Evolutionary conservation across 1,140 invertebrate species (phyloP).

Genomic region (Drosophila bifasciata): DNA sequence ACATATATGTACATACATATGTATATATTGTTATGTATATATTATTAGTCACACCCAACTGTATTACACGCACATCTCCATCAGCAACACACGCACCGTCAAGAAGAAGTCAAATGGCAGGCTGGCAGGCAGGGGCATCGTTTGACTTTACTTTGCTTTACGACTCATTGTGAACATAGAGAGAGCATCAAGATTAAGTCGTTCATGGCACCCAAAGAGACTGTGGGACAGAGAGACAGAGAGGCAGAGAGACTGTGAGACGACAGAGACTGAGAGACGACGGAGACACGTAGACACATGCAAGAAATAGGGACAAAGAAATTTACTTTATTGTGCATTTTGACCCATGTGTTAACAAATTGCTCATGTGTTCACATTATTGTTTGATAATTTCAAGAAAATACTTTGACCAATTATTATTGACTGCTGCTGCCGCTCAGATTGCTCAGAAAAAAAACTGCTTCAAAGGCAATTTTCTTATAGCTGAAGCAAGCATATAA

Average conservation of each 20-base stretch:
- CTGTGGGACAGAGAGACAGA: neutral
- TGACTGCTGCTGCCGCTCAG: neutral
- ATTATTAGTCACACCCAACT: too few species aligned
- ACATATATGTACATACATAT: too few species aligned
- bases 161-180: constrained; percentile 71
- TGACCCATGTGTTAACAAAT: constrained; percentile 26
- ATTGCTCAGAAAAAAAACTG: constrained; percentile 8
- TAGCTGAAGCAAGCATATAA: constrained; percentile 15
- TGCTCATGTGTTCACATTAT: constrained; percentile 7
- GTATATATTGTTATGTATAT: too few species aligned
- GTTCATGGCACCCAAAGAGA: too few species aligned
- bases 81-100: neutral
- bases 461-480: constrained; percentile 3
- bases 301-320: constrained; percentile 12
- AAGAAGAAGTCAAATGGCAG: constrained; percentile 60
- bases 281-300: neutral
- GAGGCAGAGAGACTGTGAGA: neutral
- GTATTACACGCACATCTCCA: too few species aligned
- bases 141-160: constrained; percentile 66
- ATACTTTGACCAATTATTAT: too few species aligned
- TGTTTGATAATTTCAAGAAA: constrained; percentile 17
- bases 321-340: constrained; percentile 28
- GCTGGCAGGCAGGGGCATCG: constrained; percentile 18
- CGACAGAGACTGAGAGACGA: neutral
- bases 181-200: constrained; percentile 53